Evolutionary conservation across 2,797 vertebrate genomes (phyloP).

Genomic region (Arctocebus calabarensis): DNA sequence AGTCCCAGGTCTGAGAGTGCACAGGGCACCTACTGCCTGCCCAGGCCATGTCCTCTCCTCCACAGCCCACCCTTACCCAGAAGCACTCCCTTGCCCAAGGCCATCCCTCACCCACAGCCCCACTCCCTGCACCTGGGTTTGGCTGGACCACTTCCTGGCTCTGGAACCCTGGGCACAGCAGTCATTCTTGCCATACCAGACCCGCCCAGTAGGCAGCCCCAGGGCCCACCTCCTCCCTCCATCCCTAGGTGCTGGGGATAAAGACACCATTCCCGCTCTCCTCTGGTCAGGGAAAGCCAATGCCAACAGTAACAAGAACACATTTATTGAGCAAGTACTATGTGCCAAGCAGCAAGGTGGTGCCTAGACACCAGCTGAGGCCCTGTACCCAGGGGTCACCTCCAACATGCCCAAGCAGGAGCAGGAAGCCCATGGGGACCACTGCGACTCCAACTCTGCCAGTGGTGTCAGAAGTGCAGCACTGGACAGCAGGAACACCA

Average conservation of each 20-base stretch:
- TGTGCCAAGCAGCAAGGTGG: neutral
- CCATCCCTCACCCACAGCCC: neutral
- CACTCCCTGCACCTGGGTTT: neutral
- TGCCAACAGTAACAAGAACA: neutral
- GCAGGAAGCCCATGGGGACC: accelerated
- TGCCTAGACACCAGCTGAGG: neutral
- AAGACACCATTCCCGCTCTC: no score
- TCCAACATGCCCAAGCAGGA: neutral
- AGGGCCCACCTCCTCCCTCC: no score
- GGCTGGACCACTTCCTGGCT: neutral
- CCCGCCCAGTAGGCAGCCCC: neutral
- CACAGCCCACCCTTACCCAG: neutral
- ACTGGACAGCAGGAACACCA: neutral
- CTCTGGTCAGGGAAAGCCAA: neutral
- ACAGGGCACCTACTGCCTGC: neutral
- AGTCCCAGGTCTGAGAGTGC: neutral
- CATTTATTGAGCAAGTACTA: neutral
- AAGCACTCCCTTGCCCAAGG: neutral
- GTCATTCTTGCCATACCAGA: neutral
- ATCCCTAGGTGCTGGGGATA: accelerated
- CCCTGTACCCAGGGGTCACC: neutral
- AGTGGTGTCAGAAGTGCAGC: neutral
- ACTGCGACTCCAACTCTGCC: no score
- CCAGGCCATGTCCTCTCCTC: no score
- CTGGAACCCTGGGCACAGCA: neutral